Evolutionary conservation across 2,888 invertebrate genomes (phyloP), one percentile per base, ranked within the genome.

Genomic region (Drosophila algonquin): DNA sequence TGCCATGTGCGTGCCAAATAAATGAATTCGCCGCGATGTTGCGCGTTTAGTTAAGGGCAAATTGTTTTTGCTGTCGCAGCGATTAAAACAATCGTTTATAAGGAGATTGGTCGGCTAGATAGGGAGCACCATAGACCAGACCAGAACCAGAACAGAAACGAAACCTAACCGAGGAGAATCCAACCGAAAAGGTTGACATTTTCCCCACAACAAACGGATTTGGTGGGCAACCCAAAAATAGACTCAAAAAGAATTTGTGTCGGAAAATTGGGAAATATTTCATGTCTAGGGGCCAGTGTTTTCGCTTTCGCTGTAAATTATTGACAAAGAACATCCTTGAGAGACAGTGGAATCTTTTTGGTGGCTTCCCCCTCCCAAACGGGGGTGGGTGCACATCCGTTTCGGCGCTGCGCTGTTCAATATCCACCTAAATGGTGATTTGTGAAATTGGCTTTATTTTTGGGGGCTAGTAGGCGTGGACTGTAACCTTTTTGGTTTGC

Each of bases 21-120:
- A 40, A 64, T 72, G 21, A 72, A 72, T 72, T 65, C 27, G 50
- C 50, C 45, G 50, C 68, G 79, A 79, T 80, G 69, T 44, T 54
- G 14, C 32, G 71, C 80, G 64, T 76, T 81, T 77, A 77, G 65
- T 67, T 44, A 65, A 59, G 71, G 62, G 67, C 65, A 71, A 80
- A 75, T 83, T 67, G 54, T 27, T 77, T 73, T 65, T 79, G 70
- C 71, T 70, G 81, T 67, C 73, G 72, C 64, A 51, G 51, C 67
- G 73, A 81, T 84, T 73, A 73, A 68, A 80, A 73, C 64, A 63
- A 81, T 81, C 79, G 79, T 81, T 83, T 79, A 73, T 83, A 71
- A 68, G 61, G 27, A 79, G 71, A 79, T 74, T 63, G 57, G 44
- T 40, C 53, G 12, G 24, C 54, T 16, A 51, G 77, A 80, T 79